Base-by-base conservation (phyloP, 2,888 invertebrate genomes). In the Drosophila paramelanica region DNA sequence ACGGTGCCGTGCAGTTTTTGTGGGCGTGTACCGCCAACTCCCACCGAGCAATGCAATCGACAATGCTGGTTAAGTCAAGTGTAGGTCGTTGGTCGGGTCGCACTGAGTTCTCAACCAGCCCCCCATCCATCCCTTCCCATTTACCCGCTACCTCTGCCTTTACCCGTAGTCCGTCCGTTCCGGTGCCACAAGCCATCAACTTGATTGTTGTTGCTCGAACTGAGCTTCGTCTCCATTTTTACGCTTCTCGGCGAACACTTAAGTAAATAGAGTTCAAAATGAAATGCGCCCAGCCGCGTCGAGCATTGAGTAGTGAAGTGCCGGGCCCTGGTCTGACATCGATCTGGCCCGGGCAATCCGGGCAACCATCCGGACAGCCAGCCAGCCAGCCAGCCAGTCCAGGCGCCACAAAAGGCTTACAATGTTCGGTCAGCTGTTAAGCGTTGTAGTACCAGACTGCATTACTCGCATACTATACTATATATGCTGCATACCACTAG, bases 31-130 rank as follows among this genome's bases (percentile, higher is more conserved):
- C 46, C 45, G n/a, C 20, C 56, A 36, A 25, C 17, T 25, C 27
- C n/a, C 20, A 13, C 0, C 51, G 27, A 14, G 56, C 67, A 56
- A 67, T 83, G 88, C 79, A 81, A 89, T 88, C 89, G 89, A 89
- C 89, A 89, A 90, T 88, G 89, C 90, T 88, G 89, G 89, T 89
- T 89, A 90, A 89, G 89, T 89, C 89, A 89, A 90, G 90, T 89
- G 84, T 90, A 90, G 86, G 89, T 90, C 88, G 89, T 86, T 77
- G 81, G 79, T 86, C 87, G 89, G 84, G 81, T 85, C 74, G 77
- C 73, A 47, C 62, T 56, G 64, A 77, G 79, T 62, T 75, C 60
- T 23, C 23, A 23, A 23, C 52, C 46, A n/a, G n/a, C n/a, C n/a
- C n/a, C n/a, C n/a, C n/a, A n/a, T n/a, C n/a, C n/a, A n/a, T n/a